Evolutionary conservation across 1,140 invertebrate species (phyloP), one percentile per base, ranked within the genome.

Genomic region (Leguminivora glycinivorella): DNA sequence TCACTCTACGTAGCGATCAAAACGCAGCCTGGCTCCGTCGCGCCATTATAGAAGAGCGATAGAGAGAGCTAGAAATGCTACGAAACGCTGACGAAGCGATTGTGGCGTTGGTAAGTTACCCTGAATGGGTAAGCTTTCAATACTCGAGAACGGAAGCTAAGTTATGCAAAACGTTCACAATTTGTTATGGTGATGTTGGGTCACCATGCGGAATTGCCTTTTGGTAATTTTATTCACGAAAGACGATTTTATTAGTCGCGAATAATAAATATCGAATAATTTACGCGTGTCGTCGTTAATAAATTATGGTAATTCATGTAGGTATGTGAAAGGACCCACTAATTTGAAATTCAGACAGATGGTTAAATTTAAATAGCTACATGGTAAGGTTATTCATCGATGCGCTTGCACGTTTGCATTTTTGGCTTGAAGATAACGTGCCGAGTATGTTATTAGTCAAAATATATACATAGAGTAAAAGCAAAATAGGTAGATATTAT

Each of bases 341-440:
- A 70, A 73, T 69, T 77, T 80, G 71, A 71, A 80, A 77, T 80
- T 76, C 73, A 74, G 31, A 68, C 70, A 72, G 71, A 76, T 58
- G 26, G 24, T 29, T 17, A 63, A 31, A 80, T 75, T 72, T 74
- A 60, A 72, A 77, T 76, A 69, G 72, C 76, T 73, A 69, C 67
- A 72, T 68, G 70, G 69, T 74, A 81, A 72, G 75, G 73, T 76
- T 79, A 75, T 74, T 77, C 74, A 76, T 74, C 72, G 73, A 77
- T 70, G 69, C 26, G 58, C 38, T 72, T 79, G 72, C 74, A 79
- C 77, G 81, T 81, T 76, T 74, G 72, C 67, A 80, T 76, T 80
- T 74, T 67, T 34, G 70, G 56, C 40, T 72, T 68, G 71, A 40
- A 47, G 24, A 58, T 60, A 24, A 69, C 69, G 43, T 69, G 72